A percentile compares a stretch with the other conserved stretches of the same genome.
Conservation (phyloP, 92 coral and sea anemone species). For the Zoanthus sociatus region DNA sequence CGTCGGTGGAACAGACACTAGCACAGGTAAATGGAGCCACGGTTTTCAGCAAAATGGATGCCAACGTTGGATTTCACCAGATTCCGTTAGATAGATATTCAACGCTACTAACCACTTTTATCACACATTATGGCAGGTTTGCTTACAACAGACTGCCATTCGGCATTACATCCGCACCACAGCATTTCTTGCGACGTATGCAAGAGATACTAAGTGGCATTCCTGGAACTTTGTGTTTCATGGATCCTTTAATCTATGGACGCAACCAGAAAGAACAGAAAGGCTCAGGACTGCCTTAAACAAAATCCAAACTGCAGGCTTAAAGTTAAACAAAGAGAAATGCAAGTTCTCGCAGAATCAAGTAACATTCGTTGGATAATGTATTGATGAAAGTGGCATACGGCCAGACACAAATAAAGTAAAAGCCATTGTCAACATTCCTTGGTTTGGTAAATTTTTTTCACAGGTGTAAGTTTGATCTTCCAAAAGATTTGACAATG, state of each 20-base stretch:
- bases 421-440: background rate
- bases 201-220: background rate
- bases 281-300: background rate
- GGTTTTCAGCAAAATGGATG: no score
- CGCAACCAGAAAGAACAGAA: conserved; percentile 9
- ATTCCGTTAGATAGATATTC: no score
- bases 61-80: no score
- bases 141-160: no score
- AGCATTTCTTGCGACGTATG: conserved; percentile 9
- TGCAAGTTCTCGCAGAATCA: background rate
- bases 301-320: background rate
- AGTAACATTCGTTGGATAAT: background rate
- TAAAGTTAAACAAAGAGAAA: background rate
- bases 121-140: no score
- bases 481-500: no score
- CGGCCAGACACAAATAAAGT: background rate
- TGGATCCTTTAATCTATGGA: conserved; percentile 27
- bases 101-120: no score
- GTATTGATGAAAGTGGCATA: background rate
- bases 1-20: no score
- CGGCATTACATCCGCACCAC: background rate
- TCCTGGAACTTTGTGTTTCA: conserved; percentile 7
- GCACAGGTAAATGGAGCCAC: no score
- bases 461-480: no score
- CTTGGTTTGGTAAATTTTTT: no score